phyloP scores from a whole-genome alignment of 1,140 invertebrate genomes.

The Homalodisca vitripennis region DNA sequence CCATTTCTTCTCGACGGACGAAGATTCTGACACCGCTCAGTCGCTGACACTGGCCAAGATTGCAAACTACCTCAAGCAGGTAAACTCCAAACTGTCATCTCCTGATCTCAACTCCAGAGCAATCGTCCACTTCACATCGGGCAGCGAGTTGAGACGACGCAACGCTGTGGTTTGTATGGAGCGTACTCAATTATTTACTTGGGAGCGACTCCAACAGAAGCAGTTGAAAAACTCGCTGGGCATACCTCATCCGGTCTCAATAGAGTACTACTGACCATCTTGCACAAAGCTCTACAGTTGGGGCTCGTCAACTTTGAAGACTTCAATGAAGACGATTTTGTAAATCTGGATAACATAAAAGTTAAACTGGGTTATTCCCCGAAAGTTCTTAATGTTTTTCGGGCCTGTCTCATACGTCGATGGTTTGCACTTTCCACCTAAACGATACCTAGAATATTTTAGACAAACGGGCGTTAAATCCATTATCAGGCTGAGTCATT shows the following conservation, averaged over 20 bases:
- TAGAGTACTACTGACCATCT: neutral
- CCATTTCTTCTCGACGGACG: neutral
- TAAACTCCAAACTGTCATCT: neutral
- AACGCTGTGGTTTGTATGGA: constrained; percentile 1
- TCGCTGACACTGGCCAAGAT: neutral
- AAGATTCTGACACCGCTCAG: neutral
- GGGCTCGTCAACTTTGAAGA: neutral
- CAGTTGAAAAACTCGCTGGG: neutral
- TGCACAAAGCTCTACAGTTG: neutral
- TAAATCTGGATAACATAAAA: neutral
- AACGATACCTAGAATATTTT: neutral
- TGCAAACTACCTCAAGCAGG: neutral
- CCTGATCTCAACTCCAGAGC: neutral
- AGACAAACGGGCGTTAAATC: neutral
- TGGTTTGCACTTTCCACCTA: neutral
- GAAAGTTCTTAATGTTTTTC: neutral
- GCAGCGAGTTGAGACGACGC: neutral
- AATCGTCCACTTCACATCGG: neutral
- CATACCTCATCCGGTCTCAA: neutral
- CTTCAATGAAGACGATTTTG: neutral
- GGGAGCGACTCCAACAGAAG: neutral
- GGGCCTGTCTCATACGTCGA: neutral
- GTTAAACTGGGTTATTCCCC: neutral
- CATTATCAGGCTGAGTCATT: neutral
- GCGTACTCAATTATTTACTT: neutral